phyloP scores from a whole-genome alignment of 2,888 invertebrate species.

The Archips xylosteana region DNA sequence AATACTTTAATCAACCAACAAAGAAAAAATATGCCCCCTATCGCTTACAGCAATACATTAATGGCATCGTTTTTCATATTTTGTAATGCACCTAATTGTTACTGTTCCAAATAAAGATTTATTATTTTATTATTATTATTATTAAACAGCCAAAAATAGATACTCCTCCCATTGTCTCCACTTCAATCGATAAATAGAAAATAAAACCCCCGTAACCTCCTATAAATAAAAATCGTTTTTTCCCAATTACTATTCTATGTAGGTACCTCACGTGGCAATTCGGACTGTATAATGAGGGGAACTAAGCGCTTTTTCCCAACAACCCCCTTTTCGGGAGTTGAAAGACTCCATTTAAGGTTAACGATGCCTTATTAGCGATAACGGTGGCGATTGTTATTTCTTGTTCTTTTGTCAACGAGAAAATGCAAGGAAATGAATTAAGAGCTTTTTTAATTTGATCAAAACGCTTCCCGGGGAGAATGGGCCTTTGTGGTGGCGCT shows the following conservation, averaged over 20 bases:
- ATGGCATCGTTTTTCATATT: too few species aligned
- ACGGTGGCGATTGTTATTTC: constrained; percentile 66
- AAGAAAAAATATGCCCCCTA: too few species aligned
- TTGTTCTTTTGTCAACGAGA: constrained; percentile 54
- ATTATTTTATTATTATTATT: too few species aligned
- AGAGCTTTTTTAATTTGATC: constrained; percentile 40
- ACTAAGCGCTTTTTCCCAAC: constrained; percentile 13
- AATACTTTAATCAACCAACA: too few species aligned
- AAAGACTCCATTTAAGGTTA: constrained; percentile 69
- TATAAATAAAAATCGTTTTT: constrained; percentile 10
- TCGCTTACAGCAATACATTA: too few species aligned
- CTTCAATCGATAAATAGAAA: constrained; percentile 5
- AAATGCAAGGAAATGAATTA: constrained; percentile 42
- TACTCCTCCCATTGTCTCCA: not conserved
- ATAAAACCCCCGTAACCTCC: constrained; percentile 2
- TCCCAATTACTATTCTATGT: constrained; percentile 30
- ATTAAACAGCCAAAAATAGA: not conserved
- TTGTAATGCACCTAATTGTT: too few species aligned
- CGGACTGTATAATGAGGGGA: not conserved
- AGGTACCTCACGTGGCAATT: not conserved
- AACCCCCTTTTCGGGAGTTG: constrained; percentile 57
- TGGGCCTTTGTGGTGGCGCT: constrained; percentile 12
- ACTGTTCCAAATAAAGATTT: too few species aligned
- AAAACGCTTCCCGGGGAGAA: constrained; percentile 21
- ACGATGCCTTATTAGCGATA: constrained; percentile 76